Evolutionary conservation across 2,797 vertebrate genomes (phyloP), one percentile per base, ranked within the genome.

Genomic region (Argya squamiceps): DNA sequence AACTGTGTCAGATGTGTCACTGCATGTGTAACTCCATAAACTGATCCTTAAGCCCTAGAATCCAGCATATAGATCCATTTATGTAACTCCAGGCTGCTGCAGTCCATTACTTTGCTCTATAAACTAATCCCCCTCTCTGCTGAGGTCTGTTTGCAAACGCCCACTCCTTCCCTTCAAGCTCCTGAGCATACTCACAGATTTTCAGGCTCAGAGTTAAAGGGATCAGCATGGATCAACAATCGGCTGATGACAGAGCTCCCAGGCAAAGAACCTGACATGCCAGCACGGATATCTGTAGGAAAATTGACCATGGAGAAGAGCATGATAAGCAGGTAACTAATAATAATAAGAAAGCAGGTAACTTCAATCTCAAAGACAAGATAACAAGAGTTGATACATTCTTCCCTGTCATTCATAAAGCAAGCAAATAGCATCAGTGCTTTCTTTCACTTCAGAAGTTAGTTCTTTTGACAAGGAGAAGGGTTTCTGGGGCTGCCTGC

Each of bases 121-220:
- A 52, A 93, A 60, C 5, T 27, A 60, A 70, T 60, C 53, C 30
- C 15, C 41, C 65, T 50, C 68, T 71, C 70, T 62, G 62, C 55
- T 83, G 44, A 85, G 41, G 26, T 47, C 65, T 3, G 2, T 23
- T 67, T 71, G 49, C 64, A 84, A 81, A 65, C 0, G 0, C 12
- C 41, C 69, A 18, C 29, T 68, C 50, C 53, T n/a, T 73, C 65
- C 46, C 39, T 92, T 81, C 29, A 67, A 41, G n/a, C 13, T 73
- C 18, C 50, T 36, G 47, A 68, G 55, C 50, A 71, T 89, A 98
- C 99, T 99, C 95, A 99, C 99, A 99, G 98, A 97, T 98, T 99
- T 96, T 99, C 99, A 6, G 98, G 99, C 87, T 99, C 99, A 34
- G 98, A 98, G 97, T 97, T 99, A 95, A 99, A 99, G 8, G 99